phyloP scores from a whole-genome alignment of 2,113 vertebrate species.

The Phalacrocorax carbo region DNA sequence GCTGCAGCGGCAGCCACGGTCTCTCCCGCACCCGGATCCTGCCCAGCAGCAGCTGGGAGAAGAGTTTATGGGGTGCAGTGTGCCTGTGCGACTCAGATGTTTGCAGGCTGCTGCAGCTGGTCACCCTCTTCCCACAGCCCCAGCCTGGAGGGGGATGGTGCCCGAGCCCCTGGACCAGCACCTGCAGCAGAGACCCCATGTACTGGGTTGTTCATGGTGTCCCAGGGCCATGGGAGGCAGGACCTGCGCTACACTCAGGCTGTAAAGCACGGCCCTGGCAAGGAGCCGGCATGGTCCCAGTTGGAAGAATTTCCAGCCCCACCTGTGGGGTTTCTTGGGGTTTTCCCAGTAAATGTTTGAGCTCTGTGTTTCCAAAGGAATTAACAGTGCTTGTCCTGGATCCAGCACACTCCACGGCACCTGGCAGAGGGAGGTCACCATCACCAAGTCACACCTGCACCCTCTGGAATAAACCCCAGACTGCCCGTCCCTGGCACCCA shows the following conservation, averaged over 20 bases:
- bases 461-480: not conserved
- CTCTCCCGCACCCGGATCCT: not conserved
- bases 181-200: not conserved
- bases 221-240: not conserved
- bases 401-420: accelerated
- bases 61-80: accelerated
- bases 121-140: accelerated
- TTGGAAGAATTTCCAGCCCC: not conserved
- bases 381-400: accelerated
- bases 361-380: accelerated
- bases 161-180: not conserved
- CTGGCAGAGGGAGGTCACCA: not conserved
- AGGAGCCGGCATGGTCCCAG: not conserved
- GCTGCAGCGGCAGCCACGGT: not conserved
- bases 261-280: not conserved
- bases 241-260: accelerated
- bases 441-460: not conserved
- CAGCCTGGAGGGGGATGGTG: accelerated
- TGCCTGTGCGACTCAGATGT: accelerated
- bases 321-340: not conserved
- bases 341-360: not conserved
- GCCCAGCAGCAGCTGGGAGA: not conserved
- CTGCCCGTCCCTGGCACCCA: not conserved
- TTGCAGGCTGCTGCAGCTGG: not conserved
- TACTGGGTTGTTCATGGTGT: accelerated